Conservation (phyloP, 2,113 vertebrate genomes). For the Sander vitreus region DNA sequence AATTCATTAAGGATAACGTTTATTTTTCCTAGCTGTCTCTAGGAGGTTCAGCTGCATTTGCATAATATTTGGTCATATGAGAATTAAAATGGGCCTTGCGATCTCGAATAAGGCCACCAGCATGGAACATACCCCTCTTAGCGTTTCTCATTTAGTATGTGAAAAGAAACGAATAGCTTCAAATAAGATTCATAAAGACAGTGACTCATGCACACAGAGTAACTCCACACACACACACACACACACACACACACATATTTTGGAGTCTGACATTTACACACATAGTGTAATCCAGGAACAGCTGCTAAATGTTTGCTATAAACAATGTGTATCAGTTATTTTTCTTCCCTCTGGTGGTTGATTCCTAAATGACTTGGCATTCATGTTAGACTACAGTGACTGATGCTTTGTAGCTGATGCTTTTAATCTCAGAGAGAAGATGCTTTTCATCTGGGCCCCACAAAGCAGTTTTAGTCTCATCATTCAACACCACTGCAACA, state of each 20-base stretch:
- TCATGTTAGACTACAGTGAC: slow-evolving; percentile 43
- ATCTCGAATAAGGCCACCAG: slow-evolving; percentile 50
- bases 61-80: slow-evolving; percentile 70
- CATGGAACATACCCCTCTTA: slow-evolving; percentile 66
- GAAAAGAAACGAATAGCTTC: slow-evolving; percentile 72
- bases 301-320: slow-evolving; percentile 54
- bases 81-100: slow-evolving; percentile 39
- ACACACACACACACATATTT: background rate
- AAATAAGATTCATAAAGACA: slow-evolving; percentile 70
- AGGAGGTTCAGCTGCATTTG: slow-evolving; percentile 32
- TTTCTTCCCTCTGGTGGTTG: slow-evolving; percentile 32
- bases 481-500: slow-evolving; percentile 46
- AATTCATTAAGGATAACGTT: slow-evolving; percentile 66
- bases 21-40: slow-evolving; percentile 51
- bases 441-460: slow-evolving; percentile 57
- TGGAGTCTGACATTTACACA: background rate
- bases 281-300: slow-evolving; percentile 45
- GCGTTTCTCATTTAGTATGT: slow-evolving; percentile 72
- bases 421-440: slow-evolving; percentile 41
- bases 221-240: slow-evolving; percentile 1
- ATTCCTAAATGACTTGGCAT: slow-evolving; percentile 56
- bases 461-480: slow-evolving; percentile 49
- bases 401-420: slow-evolving; percentile 52
- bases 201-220: background rate
- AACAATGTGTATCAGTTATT: slow-evolving; percentile 37